Evolutionary conservation across 2,888 invertebrate genomes (phyloP).

Genomic region (Monochamus alternatus): DNA sequence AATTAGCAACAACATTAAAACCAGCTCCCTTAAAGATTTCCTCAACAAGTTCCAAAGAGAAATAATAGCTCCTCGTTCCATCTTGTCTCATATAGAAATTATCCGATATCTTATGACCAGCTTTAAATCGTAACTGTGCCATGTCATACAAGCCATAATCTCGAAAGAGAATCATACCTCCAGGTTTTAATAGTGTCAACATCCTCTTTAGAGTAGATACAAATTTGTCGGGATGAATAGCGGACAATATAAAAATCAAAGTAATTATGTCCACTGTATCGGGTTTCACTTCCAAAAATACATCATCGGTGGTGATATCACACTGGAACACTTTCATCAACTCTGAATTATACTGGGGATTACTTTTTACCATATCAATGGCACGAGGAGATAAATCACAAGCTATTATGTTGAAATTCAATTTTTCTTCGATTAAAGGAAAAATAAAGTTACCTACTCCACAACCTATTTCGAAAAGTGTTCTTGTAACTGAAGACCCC

Average conservation of each 20-base stretch:
- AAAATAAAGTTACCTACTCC: constrained; percentile 98
- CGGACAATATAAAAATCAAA: constrained; percentile 95
- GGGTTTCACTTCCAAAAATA: constrained; percentile 74
- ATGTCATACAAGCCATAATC: constrained; percentile 97
- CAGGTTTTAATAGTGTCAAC: constrained; percentile 78
- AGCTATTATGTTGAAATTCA: constrained; percentile 83
- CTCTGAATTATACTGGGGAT: constrained; percentile 78
- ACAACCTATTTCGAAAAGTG: constrained; percentile 90
- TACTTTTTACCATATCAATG: constrained; percentile 85
- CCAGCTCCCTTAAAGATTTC: constrained; percentile 80
- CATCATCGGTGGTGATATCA: constrained; percentile 84
- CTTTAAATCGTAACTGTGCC: constrained; percentile 94
- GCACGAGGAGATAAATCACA: constrained; percentile 96
- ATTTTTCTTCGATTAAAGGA: constrained; percentile 88
- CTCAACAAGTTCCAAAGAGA: constrained; percentile 81
- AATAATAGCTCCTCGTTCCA: constrained; percentile 92
- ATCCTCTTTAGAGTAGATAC: constrained; percentile 77
- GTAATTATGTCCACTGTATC: constrained; percentile 85
- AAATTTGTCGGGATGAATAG: constrained; percentile 92
- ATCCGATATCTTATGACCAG: constrained; percentile 92
- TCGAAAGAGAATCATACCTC: constrained; percentile 88
- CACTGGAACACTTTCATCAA: constrained; percentile 86
- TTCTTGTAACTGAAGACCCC: constrained; percentile 66
- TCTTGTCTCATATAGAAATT: constrained; percentile 97
- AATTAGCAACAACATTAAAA: constrained; percentile 80